Percentiles rank a stretch among this genome's conserved stretches.
Evolutionary conservation across 2,797 vertebrate species (phyloP).

Genomic region (Sardinella longiceps): DNA sequence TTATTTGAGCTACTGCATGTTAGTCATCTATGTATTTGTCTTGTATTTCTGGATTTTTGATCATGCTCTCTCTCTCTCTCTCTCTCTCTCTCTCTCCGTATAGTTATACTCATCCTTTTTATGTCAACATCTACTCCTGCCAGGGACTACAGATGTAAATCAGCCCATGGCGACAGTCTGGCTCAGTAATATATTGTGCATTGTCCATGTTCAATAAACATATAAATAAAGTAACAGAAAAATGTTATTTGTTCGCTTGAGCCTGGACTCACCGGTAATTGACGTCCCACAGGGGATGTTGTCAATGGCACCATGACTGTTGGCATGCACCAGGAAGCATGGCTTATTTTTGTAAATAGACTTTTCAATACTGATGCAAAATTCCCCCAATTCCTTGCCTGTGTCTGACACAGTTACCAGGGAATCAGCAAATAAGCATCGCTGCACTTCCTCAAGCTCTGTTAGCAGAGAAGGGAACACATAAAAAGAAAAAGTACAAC

Average conservation of each 20-base stretch:
- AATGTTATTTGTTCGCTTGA: not conserved
- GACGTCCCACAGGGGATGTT: constrained; percentile 77
- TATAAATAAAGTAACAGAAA: not conserved
- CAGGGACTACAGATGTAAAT: too few species aligned
- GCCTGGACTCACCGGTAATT: constrained; percentile 75
- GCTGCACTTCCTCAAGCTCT: constrained; percentile 78
- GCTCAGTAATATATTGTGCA: too few species aligned
- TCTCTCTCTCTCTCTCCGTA: too few species aligned
- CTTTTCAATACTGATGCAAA: constrained; percentile 75
- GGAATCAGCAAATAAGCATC: constrained; percentile 81
- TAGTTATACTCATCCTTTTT: too few species aligned
- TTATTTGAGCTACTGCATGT: too few species aligned
- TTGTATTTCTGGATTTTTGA: too few species aligned
- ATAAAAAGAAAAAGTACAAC: not conserved
- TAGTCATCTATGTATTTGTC: too few species aligned
- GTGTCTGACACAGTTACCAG: constrained; percentile 74
- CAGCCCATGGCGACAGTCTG: too few species aligned
- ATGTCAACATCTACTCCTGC: too few species aligned
- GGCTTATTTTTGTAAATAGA: constrained; percentile 60
- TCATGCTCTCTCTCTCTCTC: too few species aligned
- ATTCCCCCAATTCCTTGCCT: constrained; percentile 75
- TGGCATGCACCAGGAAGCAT: constrained; percentile 80
- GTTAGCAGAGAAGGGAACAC: constrained; percentile 15
- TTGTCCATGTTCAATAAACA: too few species aligned
- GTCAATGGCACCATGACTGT: constrained; percentile 72